Base-by-base conservation (phyloP, 2,888 invertebrate species). In the Microctonus aethiopoides region DNA sequence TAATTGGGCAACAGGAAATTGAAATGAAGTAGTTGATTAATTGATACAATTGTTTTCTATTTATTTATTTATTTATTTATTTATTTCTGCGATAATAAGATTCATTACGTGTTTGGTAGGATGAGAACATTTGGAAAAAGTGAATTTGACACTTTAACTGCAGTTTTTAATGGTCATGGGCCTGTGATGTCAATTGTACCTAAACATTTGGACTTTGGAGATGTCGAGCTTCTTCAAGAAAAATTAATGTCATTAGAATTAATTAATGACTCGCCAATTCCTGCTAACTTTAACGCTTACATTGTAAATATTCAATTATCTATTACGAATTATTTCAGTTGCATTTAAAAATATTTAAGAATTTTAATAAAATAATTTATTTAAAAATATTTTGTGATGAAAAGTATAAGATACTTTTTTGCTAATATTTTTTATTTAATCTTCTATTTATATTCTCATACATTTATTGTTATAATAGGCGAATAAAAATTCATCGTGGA, bases 221-320 rank as follows among this genome's bases (percentile, higher is more conserved):
- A 90, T 74, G 88, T 91, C 0, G 88, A 89, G 61, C 87, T 93
- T 29, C 85, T 94, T 24, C 86, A 86, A 13, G 87, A 85, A 70
- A 86, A 86, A 36, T 86, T 88, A 1, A 89, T 89, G 85, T 80
- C 78, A 0, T 81, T 94, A 0, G 87, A 87, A 0, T 81, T 94
- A 0, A 89, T 88, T 68, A 94, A 93, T 78, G 92, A 93, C 80
- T 92, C 93, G 0, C 93, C 93, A 0, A 91, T 94, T 51, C 82
- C 88, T 59, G 92, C 93, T 0, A 83, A 88, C 74, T 91, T 89
- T 77, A 88, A 84, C 64, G 87, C 89, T 1, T 83, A 85, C 56
- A 82, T 91, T 88, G 83, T 83, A 72, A 70, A 51, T 67, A 54
- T 54, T 11, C 4, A 24, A 54, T 9, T 4, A 11, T 24, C 13